phyloP scores from a whole-genome alignment of 2,113 vertebrate species.

The Monopterus albus region DNA sequence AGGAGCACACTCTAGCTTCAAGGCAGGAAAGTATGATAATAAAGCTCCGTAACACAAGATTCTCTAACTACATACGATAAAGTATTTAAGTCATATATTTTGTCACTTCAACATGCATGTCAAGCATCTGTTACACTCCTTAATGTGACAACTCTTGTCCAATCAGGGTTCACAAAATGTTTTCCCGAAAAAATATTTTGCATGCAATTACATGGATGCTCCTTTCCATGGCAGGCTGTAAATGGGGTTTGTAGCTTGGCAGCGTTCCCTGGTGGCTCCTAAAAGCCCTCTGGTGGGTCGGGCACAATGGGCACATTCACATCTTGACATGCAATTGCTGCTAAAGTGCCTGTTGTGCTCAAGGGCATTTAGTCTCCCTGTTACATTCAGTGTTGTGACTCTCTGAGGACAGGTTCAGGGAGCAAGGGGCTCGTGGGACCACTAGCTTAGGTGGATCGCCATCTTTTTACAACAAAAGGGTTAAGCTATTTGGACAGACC shows the following conservation, averaged over 20 bases:
- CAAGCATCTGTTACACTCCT: constrained; percentile 20
- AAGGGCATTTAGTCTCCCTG: constrained; percentile 72
- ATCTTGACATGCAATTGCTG: constrained; percentile 80
- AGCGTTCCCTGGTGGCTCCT: constrained; percentile 43
- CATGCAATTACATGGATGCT: constrained; percentile 75
- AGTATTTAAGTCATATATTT: constrained; percentile 28
- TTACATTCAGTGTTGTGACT: constrained; percentile 56
- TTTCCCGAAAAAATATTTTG: constrained; percentile 70
- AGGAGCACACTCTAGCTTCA: constrained; percentile 50
- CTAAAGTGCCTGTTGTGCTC: constrained; percentile 82
- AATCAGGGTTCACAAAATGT: constrained; percentile 29
- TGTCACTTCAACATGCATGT: constrained; percentile 27
- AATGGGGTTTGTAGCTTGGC: constrained; percentile 63
- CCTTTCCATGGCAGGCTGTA: constrained; percentile 62
- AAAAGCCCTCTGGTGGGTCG: constrained; percentile 51
- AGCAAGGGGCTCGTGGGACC: constrained; percentile 48
- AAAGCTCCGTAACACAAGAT: constrained; percentile 34
- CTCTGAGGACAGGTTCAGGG: constrained; percentile 52
- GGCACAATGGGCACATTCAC: constrained; percentile 81
- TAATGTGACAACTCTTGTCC: constrained; percentile 44
- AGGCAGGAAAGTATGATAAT: constrained; percentile 50
- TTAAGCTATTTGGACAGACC: constrained; percentile 70
- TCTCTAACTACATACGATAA: constrained; percentile 15
- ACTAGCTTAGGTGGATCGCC: constrained; percentile 51
- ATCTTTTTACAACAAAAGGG: constrained; percentile 64